These are phyloP conservation scores for Dipodomys ordii DNA, from an alignment of 2,113 vertebrate species.

Conservation along the genomic window DNA sequence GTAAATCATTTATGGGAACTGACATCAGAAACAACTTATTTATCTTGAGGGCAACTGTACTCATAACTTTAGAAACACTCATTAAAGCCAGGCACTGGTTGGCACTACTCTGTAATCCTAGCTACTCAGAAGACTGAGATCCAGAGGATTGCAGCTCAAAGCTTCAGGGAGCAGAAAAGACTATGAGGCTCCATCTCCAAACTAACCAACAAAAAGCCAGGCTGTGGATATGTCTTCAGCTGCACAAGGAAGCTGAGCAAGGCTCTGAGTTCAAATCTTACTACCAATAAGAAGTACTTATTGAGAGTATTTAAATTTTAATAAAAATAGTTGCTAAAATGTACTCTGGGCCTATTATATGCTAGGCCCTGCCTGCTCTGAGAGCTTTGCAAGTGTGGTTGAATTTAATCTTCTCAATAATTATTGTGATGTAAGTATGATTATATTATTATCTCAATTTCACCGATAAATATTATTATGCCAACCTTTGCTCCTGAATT, in stretches of 20 bases:
- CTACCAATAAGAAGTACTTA: too few species aligned
- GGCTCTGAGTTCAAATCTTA: too few species aligned
- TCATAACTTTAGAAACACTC: constrained; percentile 24
- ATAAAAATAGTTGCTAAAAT: constrained; percentile 34
- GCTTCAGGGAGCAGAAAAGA: too few species aligned
- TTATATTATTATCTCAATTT: constrained; percentile 30
- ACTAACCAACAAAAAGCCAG: too few species aligned
- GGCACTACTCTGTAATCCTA: too few species aligned
- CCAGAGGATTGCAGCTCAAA: too few species aligned
- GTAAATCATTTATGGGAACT: constrained; percentile 2
- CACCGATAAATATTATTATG: constrained; percentile 26
- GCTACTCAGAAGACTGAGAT: too few species aligned
- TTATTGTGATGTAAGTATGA: neutral
- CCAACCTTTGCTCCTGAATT: constrained; percentile 6
- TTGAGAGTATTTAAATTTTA: constrained; percentile 31
- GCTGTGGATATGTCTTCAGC: too few species aligned
- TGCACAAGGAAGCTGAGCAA: too few species aligned
- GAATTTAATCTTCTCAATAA: constrained; percentile 38
- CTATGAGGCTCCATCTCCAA: too few species aligned
- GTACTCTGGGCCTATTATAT: neutral
- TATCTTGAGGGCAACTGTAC: neutral
- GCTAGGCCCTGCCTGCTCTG: neutral
- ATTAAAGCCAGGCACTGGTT: too few species aligned
- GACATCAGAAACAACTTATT: neutral
- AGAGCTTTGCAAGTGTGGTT: constrained; percentile 26